Percentiles rank a stretch among this genome's conserved stretches.
phyloP scores from a whole-genome alignment of 2,113 vertebrate genomes.

The Erinaceus europaeus region DNA sequence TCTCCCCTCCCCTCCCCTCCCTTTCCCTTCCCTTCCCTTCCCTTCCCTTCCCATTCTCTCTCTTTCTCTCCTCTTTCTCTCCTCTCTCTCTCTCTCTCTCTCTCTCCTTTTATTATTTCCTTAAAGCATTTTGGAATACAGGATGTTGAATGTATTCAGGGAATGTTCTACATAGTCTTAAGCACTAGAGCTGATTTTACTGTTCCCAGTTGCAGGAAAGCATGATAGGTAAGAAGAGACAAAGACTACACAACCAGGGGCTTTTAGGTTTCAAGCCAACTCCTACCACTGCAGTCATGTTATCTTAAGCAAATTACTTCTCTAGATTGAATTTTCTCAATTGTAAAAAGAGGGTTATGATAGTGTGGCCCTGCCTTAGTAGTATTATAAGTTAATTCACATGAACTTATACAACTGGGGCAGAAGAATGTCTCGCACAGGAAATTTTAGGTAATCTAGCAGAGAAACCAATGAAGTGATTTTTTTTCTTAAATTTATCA shows the following conservation, averaged over 20 bases:
- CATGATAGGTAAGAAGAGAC: not conserved
- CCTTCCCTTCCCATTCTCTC: not conserved
- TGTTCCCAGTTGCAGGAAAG: not conserved
- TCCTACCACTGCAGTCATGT: not conserved
- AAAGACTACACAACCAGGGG: not conserved
- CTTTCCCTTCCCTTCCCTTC: too few species aligned
- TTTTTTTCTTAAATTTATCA: not conserved
- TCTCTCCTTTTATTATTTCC: not conserved
- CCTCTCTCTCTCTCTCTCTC: too few species aligned
- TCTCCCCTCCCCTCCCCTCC: too few species aligned
- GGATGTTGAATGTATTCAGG: not conserved
- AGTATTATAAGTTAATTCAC: not conserved
- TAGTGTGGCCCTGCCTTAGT: not conserved
- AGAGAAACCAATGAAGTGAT: not conserved
- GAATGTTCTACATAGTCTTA: not conserved
- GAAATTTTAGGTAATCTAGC: not conserved
- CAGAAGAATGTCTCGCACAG: not conserved
- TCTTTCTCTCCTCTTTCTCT: not conserved
- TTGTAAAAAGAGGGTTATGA: not conserved
- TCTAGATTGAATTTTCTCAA: accelerated
- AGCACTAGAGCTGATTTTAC: not conserved
- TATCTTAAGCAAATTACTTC: not conserved
- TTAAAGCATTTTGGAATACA: not conserved
- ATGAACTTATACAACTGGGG: not conserved
- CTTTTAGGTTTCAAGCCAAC: not conserved